phyloP scores from a whole-genome alignment of 2,797 vertebrate species.

The Sorex maritimensis region DNA sequence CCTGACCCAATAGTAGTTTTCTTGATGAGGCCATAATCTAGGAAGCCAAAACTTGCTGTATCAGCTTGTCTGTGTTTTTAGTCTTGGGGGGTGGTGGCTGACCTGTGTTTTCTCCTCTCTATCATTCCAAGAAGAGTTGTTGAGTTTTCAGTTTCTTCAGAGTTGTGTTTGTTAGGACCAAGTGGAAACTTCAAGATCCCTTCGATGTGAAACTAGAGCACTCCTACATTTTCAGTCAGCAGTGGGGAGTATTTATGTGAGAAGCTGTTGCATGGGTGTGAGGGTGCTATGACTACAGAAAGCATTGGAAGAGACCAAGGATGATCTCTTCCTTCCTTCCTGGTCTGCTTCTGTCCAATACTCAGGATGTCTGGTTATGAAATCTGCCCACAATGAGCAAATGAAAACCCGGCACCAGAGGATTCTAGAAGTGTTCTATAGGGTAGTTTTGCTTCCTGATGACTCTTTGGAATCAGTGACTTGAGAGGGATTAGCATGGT shows the following conservation, averaged over 20 bases:
- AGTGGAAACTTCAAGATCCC: background rate
- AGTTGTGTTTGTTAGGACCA: background rate
- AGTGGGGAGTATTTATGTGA: background rate
- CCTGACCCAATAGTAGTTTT: background rate
- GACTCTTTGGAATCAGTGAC: background rate
- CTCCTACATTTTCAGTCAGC: background rate
- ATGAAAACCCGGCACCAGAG: background rate
- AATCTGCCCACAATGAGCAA: background rate
- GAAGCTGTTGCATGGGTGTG: background rate
- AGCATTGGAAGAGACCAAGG: background rate
- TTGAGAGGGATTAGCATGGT: background rate
- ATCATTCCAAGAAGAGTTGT: background rate
- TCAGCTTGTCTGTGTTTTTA: background rate
- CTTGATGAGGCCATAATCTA: too few species aligned
- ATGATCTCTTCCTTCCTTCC: background rate
- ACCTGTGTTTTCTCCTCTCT: background rate
- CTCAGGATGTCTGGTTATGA: too few species aligned
- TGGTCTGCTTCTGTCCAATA: background rate
- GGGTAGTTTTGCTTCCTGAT: background rate
- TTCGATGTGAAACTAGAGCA: background rate
- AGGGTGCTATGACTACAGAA: background rate
- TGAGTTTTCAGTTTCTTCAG: background rate
- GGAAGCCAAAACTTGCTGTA: background rate
- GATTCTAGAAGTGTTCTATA: background rate
- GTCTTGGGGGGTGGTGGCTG: background rate